Percentiles rank a stretch among this genome's conserved stretches.
Conservation (phyloP, 2,888 invertebrate species). For the Drosophila merina region DNA sequence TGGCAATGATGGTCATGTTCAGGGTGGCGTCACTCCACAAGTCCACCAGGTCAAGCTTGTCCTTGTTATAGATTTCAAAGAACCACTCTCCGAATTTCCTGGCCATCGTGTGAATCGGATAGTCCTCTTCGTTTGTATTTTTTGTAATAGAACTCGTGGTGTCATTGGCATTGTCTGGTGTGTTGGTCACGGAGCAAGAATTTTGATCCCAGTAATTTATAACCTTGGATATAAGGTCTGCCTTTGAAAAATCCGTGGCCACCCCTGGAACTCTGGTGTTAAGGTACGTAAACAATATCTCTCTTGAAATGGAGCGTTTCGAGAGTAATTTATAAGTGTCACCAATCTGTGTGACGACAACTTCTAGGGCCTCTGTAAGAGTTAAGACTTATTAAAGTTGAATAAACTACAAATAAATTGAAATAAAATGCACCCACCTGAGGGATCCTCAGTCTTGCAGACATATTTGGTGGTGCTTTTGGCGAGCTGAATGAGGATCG, state of each 20-base stretch:
- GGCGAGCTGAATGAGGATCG: conserved; percentile 68
- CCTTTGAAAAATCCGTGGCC: conserved; percentile 85
- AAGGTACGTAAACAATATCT: conserved; percentile 85
- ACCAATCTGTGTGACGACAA: conserved; percentile 85
- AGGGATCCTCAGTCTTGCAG: conserved; percentile 59
- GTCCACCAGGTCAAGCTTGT: conserved; percentile 84
- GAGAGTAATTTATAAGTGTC: conserved; percentile 84
- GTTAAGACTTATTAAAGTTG: background rate
- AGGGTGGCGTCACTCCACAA: conserved; percentile 85
- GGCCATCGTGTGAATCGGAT: conserved; percentile 84
- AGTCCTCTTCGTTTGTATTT: conserved; percentile 33
- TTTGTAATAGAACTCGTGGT: background rate
- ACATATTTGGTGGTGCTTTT: conserved; percentile 77
- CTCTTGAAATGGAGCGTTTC: conserved; percentile 85
- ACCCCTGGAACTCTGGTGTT: conserved; percentile 84
- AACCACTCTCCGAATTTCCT: conserved; percentile 87
- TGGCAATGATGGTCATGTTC: conserved; percentile 69
- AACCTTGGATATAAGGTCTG: conserved; percentile 84
- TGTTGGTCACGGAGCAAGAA: background rate
- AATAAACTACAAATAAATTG: background rate
- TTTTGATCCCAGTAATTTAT: conserved; percentile 83
- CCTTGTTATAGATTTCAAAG: conserved; percentile 84
- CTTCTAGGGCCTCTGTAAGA: conserved; percentile 85
- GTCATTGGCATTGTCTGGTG: background rate
- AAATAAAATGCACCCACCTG: conserved; percentile 57